Percentiles rank a stretch among this genome's conserved stretches.
These are phyloP conservation scores for Hemiscyllium ocellatum DNA, from an alignment of 2,113 vertebrate genomes.

Conservation along the genomic window DNA sequence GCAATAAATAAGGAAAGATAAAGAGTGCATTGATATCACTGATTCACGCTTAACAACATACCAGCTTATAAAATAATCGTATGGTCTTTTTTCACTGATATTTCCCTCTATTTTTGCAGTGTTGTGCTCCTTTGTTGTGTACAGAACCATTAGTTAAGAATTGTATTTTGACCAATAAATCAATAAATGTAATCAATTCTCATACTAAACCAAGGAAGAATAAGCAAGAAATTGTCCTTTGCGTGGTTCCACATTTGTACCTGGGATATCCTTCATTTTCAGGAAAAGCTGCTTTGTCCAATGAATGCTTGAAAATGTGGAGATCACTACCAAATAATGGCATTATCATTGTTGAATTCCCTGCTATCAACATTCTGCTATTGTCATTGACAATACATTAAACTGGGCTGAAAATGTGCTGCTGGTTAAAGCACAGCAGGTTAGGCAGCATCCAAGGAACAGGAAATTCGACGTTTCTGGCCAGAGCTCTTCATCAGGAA, in stretches of 20 bases:
- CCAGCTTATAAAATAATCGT: conserved; percentile 1
- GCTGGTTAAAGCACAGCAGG: no score
- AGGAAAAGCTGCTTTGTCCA: not conserved
- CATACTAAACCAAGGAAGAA: not conserved
- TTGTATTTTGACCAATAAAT: not conserved
- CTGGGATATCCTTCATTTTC: not conserved
- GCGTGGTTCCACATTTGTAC: not conserved
- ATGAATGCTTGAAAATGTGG: not conserved
- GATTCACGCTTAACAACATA: not conserved
- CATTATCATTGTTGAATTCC: no score
- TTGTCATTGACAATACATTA: no score
- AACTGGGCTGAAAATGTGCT: no score
- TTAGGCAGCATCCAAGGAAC: no score
- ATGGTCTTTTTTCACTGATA: not conserved
- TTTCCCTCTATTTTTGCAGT: not conserved
- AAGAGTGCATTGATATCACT: not conserved
- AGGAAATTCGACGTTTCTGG: no score
- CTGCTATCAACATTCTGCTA: no score
- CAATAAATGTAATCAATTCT: not conserved
- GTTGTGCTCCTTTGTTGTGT: not conserved
- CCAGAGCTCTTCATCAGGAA: no score
- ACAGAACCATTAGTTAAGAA: not conserved
- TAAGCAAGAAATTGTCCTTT: not conserved
- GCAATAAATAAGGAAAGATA: conserved; percentile 11
- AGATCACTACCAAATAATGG: not conserved